phyloP scores from a whole-genome alignment of 2,888 invertebrate genomes.

The Bombylius discolor region DNA sequence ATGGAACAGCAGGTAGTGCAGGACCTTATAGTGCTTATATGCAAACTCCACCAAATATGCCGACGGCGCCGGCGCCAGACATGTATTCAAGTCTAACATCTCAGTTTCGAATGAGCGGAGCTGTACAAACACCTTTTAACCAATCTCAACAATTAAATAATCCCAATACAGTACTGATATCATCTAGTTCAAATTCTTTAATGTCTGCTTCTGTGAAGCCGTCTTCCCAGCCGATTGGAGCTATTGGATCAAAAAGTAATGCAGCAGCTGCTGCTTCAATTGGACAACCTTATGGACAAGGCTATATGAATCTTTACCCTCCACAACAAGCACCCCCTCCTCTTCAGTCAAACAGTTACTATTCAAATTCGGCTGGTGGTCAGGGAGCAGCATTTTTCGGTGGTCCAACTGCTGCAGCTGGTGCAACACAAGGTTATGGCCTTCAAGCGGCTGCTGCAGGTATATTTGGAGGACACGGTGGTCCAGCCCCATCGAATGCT shows the following conservation, averaged over 20 bases:
- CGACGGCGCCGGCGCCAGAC: conserved; percentile 53
- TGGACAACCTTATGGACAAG: conserved; percentile 25
- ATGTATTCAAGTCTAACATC: conserved; percentile 52
- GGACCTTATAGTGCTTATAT: conserved; percentile 58
- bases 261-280: conserved; percentile 20
- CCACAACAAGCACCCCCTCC: conserved; percentile 32
- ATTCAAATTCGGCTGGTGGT: conserved; percentile 35
- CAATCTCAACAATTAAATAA: conserved; percentile 69
- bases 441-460: conserved; percentile 29
- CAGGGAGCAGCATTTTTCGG: conserved; percentile 34
- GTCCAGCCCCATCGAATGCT: conserved; percentile 21
- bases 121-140: conserved; percentile 47
- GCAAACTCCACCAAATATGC: conserved; percentile 44
- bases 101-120: conserved; percentile 49
- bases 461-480: conserved; percentile 33
- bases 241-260: conserved; percentile 49
- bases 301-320: conserved; percentile 35
- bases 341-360: conserved; percentile 36
- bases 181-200: conserved; percentile 72
- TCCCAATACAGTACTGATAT: conserved; percentile 78
- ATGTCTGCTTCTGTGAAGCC: conserved; percentile 83
- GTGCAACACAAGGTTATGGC: conserved; percentile 31
- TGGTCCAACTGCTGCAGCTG: conserved; percentile 28
- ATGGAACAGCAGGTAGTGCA: conserved; percentile 36
- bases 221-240: conserved; percentile 67